Evolutionary conservation across 2,888 invertebrate genomes (phyloP).

Genomic region (Plusia festucae): DNA sequence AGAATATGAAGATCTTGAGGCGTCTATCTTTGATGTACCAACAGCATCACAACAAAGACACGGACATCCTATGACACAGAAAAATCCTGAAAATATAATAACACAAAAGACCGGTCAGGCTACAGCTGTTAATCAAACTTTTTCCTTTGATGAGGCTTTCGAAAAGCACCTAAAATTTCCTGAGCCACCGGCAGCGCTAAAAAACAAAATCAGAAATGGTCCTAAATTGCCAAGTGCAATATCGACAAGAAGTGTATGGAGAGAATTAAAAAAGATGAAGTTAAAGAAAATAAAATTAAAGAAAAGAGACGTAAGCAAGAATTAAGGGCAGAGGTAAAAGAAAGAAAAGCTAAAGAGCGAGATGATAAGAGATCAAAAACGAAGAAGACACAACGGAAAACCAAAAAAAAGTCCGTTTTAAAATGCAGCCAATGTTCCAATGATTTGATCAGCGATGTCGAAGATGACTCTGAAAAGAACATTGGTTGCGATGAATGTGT

Average conservation of each 20-base stretch:
- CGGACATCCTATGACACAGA: too few species aligned
- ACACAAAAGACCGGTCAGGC: too few species aligned
- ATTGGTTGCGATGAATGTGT: too few species aligned
- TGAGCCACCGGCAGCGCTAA: not conserved
- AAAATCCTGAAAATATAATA: too few species aligned
- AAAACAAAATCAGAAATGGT: not conserved
- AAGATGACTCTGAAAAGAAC: too few species aligned
- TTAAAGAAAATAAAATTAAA: not conserved
- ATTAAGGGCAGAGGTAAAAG: not conserved
- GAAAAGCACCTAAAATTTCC: not conserved
- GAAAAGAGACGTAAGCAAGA: not conserved
- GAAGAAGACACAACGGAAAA: not conserved
- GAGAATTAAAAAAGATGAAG: slow-evolving; percentile 2
- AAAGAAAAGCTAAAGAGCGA: not conserved
- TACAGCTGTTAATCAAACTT: not conserved
- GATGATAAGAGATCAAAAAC: not conserved
- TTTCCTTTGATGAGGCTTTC: not conserved
- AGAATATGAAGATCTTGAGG: too few species aligned
- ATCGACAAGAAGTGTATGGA: not conserved
- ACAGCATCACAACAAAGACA: too few species aligned
- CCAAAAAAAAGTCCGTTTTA: not conserved
- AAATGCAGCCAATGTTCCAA: not conserved
- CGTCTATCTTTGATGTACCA: too few species aligned
- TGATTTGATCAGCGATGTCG: too few species aligned
- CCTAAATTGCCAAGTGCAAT: not conserved